Evolutionary conservation across 2,888 invertebrate genomes (phyloP), one percentile per base, ranked within the genome.

Genomic region (Callinectes sapidus): DNA sequence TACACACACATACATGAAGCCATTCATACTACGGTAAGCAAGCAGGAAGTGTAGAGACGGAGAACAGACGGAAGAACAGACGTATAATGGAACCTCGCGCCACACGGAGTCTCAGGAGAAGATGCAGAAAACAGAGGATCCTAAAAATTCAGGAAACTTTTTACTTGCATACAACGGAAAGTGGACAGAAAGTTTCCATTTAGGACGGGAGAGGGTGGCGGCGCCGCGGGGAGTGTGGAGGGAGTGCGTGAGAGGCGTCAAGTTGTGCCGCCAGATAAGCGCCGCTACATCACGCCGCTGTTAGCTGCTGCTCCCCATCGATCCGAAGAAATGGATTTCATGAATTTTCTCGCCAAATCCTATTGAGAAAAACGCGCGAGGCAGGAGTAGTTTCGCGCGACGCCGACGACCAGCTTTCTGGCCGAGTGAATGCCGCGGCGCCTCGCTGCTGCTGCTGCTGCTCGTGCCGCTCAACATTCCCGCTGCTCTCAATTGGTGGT

Each of bases 311-410:
- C 87, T 89, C 92, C 91, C 87, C 61, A 93, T 93, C 93, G 93
- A 93, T 93, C 91, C 89, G 42, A 81, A 89, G 93, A 93, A 93
- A 93, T 93, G 93, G 93, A 91, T 91, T 93, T 93, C 93, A 93
- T 93, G 93, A 93, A 93, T 93, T 93, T 93, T 93, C 91, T 71
- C 93, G 89, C 91, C 91, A 91, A 91, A 93, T 93, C 93, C 93
- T 93, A 93, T 93, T 91, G 93, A 93, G 93, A 93, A 89, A 91
- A 91, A 91, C 88, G 91, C 81, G 81, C 32, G 81, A 81, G 81
- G 35, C 32, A 32, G 35, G 35, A 81, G 81, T 81, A 32, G 81
- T 81, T 81, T 35, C 81, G 81, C 81, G 81, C 81, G 81, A 32
- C 81, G 81, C 32, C 35, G 81, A 81, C 81, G 81, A 32, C 77